Evolutionary conservation across 2,888 invertebrate species (phyloP).

Genomic region (Ophion ellenae): DNA sequence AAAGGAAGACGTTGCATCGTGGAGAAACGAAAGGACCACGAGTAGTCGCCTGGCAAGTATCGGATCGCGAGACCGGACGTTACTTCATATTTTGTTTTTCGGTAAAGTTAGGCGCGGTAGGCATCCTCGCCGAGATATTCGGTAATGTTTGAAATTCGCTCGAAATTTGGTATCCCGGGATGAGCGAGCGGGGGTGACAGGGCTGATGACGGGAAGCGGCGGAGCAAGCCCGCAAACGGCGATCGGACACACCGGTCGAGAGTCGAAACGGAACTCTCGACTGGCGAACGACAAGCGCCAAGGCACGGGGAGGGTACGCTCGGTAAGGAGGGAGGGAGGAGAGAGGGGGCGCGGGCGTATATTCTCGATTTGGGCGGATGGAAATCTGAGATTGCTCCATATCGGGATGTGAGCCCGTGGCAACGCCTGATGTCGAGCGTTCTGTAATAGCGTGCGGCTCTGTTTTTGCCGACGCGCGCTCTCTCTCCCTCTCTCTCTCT

Average conservation of each 20-base stretch:
- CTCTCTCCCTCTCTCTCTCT: slow-evolving; percentile 53
- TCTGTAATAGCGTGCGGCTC: slow-evolving; percentile 79
- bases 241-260: slow-evolving; percentile 67
- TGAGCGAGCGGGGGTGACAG: not conserved
- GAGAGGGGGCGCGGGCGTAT: slow-evolving; percentile 83
- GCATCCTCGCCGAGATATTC: slow-evolving; percentile 10
- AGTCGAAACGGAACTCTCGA: slow-evolving; percentile 67
- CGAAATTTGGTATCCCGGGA: not conserved
- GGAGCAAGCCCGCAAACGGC: slow-evolving; percentile 48
- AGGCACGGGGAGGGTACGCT: slow-evolving; percentile 70
- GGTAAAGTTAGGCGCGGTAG: not conserved
- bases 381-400: slow-evolving; percentile 89
- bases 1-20: too few relatives aligned
- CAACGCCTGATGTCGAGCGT: slow-evolving; percentile 71
- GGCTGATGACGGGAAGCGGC: slow-evolving; percentile 29
- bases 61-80: too few relatives aligned
- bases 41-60: too few relatives aligned
- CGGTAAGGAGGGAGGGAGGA: slow-evolving; percentile 62
- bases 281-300: slow-evolving; percentile 64
- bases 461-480: slow-evolving; percentile 63
- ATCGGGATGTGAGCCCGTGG: slow-evolving; percentile 86
- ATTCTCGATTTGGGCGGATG: slow-evolving; percentile 88
- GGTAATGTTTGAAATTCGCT: not conserved
- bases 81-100: not conserved
- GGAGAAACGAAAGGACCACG: too few relatives aligned